A percentile compares a stretch with the other conserved stretches of the same genome.
phyloP scores from a whole-genome alignment of 2,113 vertebrate species.

The Rhinichthys klamathensis region DNA sequence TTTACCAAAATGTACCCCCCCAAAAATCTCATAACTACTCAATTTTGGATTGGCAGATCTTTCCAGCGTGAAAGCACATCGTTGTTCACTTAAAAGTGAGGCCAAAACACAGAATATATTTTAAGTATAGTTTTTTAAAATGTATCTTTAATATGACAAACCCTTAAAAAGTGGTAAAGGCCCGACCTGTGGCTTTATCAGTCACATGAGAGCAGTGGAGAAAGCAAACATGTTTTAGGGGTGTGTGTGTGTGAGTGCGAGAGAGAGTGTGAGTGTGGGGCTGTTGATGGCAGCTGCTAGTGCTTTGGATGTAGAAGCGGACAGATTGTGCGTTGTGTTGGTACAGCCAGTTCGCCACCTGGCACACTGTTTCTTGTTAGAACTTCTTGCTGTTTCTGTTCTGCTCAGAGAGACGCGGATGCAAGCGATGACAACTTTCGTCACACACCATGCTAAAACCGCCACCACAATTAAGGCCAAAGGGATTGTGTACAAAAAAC shows the following conservation, averaged over 20 bases:
- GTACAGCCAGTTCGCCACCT: conserved; percentile 86
- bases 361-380: conserved; percentile 85
- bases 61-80: not conserved
- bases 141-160: not conserved
- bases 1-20: not conserved
- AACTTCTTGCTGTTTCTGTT: conserved; percentile 84
- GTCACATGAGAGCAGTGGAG: conserved; percentile 31
- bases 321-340: conserved; percentile 87
- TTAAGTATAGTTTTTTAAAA: not conserved
- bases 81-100: conserved; percentile 10
- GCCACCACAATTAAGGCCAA: conserved; percentile 46
- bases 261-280: conserved; percentile 80
- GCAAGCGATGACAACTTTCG: conserved; percentile 57
- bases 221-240: conserved; percentile 28
- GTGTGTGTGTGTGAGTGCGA: conserved; percentile 42
- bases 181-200: conserved; percentile 39
- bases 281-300: conserved; percentile 85
- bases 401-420: conserved; percentile 80
- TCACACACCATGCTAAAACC: conserved; percentile 51
- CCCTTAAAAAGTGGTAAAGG: not conserved
- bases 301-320: conserved; percentile 86
- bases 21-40: not conserved
- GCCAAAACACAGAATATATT: not conserved
- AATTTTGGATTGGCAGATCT: conserved; percentile 1
- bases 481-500: conserved; percentile 27